Evolutionary conservation across 2,888 invertebrate species (phyloP).

Genomic region (Drosophila hamatofila): DNA sequence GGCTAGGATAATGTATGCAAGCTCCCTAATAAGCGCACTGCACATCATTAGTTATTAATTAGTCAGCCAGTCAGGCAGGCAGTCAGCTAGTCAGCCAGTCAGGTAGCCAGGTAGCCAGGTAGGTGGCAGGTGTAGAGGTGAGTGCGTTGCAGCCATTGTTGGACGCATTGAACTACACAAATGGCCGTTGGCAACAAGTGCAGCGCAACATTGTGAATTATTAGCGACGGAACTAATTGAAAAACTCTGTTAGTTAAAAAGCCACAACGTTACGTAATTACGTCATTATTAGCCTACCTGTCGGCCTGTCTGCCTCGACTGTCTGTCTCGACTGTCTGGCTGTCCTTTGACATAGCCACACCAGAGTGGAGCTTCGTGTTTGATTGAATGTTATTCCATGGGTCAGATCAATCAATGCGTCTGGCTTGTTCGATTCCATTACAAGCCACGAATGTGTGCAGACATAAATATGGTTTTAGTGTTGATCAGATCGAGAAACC

Average conservation of each 20-base stretch:
- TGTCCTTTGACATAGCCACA: neutral
- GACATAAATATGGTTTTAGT: neutral
- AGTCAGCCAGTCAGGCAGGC: slow-evolving; percentile 27
- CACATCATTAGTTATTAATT: slow-evolving; percentile 79
- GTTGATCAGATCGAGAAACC: neutral
- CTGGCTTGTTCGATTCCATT: neutral
- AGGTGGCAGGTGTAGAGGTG: neutral
- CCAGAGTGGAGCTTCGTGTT: neutral
- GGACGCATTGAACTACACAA: slow-evolving; percentile 35
- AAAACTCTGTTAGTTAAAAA: slow-evolving; percentile 56
- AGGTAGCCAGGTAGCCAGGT: neutral
- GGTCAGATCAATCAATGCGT: slow-evolving; percentile 1
- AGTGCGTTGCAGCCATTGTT: slow-evolving; percentile 50
- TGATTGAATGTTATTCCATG: neutral
- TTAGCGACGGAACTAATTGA: slow-evolving; percentile 65
- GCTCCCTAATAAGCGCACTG: slow-evolving; percentile 74
- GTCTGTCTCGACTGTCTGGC: neutral
- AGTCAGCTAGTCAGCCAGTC: slow-evolving; percentile 46
- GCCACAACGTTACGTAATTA: slow-evolving; percentile 36
- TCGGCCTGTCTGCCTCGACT: neutral
- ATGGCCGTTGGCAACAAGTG: slow-evolving; percentile 37
- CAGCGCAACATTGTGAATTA: slow-evolving; percentile 55
- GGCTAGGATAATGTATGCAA: slow-evolving; percentile 70
- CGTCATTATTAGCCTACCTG: neutral
- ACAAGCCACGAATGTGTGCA: too few relatives aligned